Evolutionary conservation across 2,113 vertebrate genomes (phyloP).

Genomic region (Engraulis encrasicolus): DNA sequence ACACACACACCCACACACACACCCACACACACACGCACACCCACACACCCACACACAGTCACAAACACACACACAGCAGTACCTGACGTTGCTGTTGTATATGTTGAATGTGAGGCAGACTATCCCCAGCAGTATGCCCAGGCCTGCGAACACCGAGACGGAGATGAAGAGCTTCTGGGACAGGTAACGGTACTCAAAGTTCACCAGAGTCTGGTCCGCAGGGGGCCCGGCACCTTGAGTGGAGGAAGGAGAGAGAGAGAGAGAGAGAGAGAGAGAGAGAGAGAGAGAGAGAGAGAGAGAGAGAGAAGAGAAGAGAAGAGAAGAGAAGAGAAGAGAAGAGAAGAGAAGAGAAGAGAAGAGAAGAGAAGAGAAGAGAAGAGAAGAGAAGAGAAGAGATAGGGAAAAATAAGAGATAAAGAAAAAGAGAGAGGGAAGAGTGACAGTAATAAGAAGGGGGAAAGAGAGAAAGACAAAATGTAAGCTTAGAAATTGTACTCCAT

Average conservation of each 20-base stretch:
- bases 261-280: neutral
- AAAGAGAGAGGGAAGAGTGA: neutral
- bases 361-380: neutral
- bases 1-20: too few species aligned
- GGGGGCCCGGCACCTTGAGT: conserved; percentile 81
- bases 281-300: neutral
- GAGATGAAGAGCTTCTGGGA: conserved; percentile 95
- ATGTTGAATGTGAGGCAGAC: conserved; percentile 94
- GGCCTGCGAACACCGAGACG: conserved; percentile 84
- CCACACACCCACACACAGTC: too few species aligned
- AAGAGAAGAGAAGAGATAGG: neutral
- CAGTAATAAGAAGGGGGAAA: too few species aligned
- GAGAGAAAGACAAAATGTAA: too few species aligned
- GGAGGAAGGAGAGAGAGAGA: neutral
- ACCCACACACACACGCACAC: neutral
- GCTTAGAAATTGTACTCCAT: too few species aligned
- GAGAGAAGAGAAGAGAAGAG: neutral
- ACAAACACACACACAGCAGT: conserved; percentile 36
- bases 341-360: neutral
- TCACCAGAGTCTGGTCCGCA: conserved; percentile 90
- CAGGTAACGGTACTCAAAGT: conserved; percentile 87
- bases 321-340: neutral
- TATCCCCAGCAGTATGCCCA: conserved; percentile 88
- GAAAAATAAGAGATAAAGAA: neutral
- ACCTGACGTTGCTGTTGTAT: conserved; percentile 94